These are phyloP conservation scores for Poecilia wingei DNA, from an alignment of 2,797 vertebrate species.

Conservation along the genomic window DNA sequence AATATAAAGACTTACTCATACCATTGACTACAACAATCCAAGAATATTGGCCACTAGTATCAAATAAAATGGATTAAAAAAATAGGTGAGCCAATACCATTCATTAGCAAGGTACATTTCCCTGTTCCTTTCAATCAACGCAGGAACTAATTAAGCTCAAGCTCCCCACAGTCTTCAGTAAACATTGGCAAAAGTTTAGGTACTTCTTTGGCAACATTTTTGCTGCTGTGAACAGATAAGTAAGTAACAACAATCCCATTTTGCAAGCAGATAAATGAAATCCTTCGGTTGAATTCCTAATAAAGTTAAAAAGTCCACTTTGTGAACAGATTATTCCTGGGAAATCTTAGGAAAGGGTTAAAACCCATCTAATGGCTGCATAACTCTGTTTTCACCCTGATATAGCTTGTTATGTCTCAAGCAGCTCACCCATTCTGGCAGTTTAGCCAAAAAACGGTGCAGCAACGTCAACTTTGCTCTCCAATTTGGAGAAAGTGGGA, in stretches of 20 bases:
- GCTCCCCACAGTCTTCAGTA: neutral
- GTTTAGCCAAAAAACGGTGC: neutral
- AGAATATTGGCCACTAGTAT: neutral
- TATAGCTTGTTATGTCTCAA: neutral
- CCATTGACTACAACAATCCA: neutral
- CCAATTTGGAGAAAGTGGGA: neutral
- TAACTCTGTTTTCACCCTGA: neutral
- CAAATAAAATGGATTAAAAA: neutral
- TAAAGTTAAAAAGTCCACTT: neutral
- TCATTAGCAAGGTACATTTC: neutral
- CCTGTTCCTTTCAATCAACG: neutral
- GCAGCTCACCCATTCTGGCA: neutral
- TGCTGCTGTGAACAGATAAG: neutral
- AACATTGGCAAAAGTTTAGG: neutral
- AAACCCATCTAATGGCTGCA: neutral
- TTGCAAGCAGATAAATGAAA: neutral
- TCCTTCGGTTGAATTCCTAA: neutral
- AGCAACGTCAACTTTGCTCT: neutral
- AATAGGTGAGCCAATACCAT: neutral
- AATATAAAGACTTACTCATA: neutral
- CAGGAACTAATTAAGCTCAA: neutral
- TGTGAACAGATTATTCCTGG: neutral
- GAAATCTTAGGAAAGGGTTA: neutral
- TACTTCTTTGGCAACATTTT: neutral
- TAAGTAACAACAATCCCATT: neutral